Evolutionary conservation across 2,888 invertebrate species (phyloP), one percentile per base, ranked within the genome.

Genomic region (Rhaphigaster nebulosa): DNA sequence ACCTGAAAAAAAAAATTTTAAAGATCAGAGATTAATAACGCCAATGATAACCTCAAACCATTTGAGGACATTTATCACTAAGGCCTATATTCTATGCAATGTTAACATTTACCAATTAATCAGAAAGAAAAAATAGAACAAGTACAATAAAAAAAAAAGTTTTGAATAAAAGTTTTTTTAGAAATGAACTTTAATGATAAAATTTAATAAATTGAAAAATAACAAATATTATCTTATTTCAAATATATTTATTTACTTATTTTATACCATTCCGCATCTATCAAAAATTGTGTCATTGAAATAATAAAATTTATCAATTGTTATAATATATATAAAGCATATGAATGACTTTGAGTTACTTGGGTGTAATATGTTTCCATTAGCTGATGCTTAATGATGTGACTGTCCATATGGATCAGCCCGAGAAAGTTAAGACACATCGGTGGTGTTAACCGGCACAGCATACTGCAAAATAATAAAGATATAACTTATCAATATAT

Each of bases 401-500:
- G 98, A 65, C 98, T 99, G 94, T 99, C 99, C 97, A 99, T 97
- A 93, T 99, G 99, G 93, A 99, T 98, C 50, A 99, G 95, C 56
- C 99, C 98, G 89, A 99, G 95, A 94, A 99, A 99, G 94, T 99
- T 99, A 87, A 99, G 96, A 94, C 99, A 99, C 95, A 99, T 96
- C 5, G 99, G 99, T 0, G 99, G 99, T 0, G 99, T 99, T 90
- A 99, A 95, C 3, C 99, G 96, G 93, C 99, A 99, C 70, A 98
- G 95, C 95, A 99, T 96, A 99, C 99, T 99, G 91, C 98, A 99
- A 92, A 98, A 98, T 94, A 99, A 99, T 87, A 29, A n/a, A 18
- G 13, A n/a, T 26, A 8, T 50, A 84, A 80, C 26, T 1, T 80
- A 80, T 90, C 65, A 45, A 56, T 91, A 89, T 34, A 34, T 88